Base-by-base conservation (phyloP, 2,113 vertebrate genomes). In the Conger conger region DNA sequence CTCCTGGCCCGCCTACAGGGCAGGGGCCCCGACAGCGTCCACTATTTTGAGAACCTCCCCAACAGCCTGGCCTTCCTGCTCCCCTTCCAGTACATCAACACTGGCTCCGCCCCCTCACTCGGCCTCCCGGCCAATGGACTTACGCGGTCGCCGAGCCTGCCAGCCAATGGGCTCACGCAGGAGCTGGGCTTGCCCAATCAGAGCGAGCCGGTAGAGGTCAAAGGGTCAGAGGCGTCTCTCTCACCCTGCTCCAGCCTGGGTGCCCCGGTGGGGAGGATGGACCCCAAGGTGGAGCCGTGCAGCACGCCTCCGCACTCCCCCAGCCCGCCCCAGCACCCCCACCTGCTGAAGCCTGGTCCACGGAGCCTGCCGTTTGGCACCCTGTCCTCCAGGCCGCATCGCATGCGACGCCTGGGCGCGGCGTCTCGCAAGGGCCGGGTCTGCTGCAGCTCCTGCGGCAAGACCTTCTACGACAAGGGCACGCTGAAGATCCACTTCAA, bases 401-500 rank as follows among this genome's bases (percentile, higher is more conserved):
- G 94, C 76, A 96, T 96, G 93, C 94, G 94, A 57, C 93, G 94
- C 85, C 95, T 94, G 91, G 94, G 95, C 0, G 92, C 95, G 0
- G 94, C 95, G 42, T 96, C 95, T 0, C 92, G 95, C 68, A 99
- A 98, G 87, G 97, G 97, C 57, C 95, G 97, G 79, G 97, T 98
- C 82, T 97, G 96, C 93, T 99, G 98, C 89, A 96, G 96, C 1
- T 95, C 96, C 0, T 99, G 97, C 86, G 96, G 97, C 79, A 99
- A 99, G 93, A 98, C 97, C 3, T 99, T 99, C 91, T 99, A 99
- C 17, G 98, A 99, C 91, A 99, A 98, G 94, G 98, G 98, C 88
- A 99, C 98, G 0, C 95, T 99, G 87, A 99, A 99, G 96, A 99
- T 99, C 88, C 98, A 99, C 91, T 97, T 98, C 91, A 99, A 99